Conservation (phyloP, 2,113 vertebrate species). For the Larimichthys crocea region DNA sequence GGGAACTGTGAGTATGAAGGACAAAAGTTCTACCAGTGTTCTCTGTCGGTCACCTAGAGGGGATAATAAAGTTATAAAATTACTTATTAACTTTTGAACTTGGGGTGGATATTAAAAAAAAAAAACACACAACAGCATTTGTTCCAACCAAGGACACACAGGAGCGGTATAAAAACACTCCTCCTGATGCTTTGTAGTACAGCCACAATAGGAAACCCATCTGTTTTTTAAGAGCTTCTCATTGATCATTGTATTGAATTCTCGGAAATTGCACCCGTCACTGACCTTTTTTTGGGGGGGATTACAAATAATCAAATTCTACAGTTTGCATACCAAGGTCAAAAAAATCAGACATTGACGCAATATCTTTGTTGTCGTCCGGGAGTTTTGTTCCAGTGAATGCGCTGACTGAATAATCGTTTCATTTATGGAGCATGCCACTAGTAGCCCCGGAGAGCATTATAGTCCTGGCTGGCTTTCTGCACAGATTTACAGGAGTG, state of each 20-base stretch:
- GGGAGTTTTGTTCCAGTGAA: neutral
- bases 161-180: slow-evolving; percentile 5
- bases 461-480: neutral
- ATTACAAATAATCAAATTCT: neutral
- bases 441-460: neutral
- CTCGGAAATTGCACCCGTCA: neutral
- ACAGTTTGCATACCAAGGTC: too few relatives aligned
- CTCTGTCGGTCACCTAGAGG: slow-evolving; percentile 16
- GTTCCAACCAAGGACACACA: slow-evolving; percentile 19
- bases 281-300: neutral
- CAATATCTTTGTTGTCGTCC: too few relatives aligned
- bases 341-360: neutral
- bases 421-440: neutral
- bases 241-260: neutral
- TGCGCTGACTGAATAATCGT: neutral
- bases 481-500: neutral
- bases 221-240: neutral
- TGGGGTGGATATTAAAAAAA: neutral
- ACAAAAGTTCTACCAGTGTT: neutral
- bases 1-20: neutral
- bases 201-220: neutral
- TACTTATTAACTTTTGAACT: slow-evolving; percentile 14
- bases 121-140: slow-evolving; percentile 25
- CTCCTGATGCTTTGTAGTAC: slow-evolving; percentile 10
- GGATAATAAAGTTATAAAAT: slow-evolving; percentile 12